Evolutionary conservation across 2,888 invertebrate species (phyloP), one percentile per base, ranked within the genome.

Genomic region (Philopedon plagiatum): DNA sequence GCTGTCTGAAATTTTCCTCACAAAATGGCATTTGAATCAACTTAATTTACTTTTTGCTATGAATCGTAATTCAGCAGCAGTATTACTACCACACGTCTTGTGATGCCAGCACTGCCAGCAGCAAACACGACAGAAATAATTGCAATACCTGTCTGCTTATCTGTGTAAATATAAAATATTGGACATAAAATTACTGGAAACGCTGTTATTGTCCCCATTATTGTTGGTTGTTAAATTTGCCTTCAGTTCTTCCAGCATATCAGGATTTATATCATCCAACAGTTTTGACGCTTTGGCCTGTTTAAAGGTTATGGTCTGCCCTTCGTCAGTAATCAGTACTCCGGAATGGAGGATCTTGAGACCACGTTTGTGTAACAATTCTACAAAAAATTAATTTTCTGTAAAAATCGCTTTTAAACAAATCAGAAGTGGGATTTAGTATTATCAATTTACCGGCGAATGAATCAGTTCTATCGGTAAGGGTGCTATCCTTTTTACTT

Each of bases 271-370:
- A 7, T 81, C 80, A n/a, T 82, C 80, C 34, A 85, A 72, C 19
- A 84, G 75, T 21, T 84, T 83, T 3, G 78, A 60, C 9, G 75
- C 70, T 61, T 79, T 73, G 3, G 84, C 85, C 75, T 85, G 83
- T 29, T 79, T 78, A 56, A 80, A 78, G 3, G 82, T 81, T 19
- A 83, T 76, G 44, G 76, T 71, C 51, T 78, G 75, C 13, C 84
- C 86, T n/a, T 78, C 78, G 15, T 76, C 67, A 15, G 83, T 83
- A 3, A 83, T 68, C 29, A 85, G 74, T 26, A 79, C 66, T 4
- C 83, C 83, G 3, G 82, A 81, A 23, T 78, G 78, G 8, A 83
- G 83, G 29, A 84, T 67, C 39, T 77, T 81, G 15, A 84, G 75
- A 13, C 84, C 84, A 51, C 78, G 75, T 5, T 76, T 71, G 60